Conservation (phyloP, 2,113 vertebrate genomes). For the Malurus cyaneus region DNA sequence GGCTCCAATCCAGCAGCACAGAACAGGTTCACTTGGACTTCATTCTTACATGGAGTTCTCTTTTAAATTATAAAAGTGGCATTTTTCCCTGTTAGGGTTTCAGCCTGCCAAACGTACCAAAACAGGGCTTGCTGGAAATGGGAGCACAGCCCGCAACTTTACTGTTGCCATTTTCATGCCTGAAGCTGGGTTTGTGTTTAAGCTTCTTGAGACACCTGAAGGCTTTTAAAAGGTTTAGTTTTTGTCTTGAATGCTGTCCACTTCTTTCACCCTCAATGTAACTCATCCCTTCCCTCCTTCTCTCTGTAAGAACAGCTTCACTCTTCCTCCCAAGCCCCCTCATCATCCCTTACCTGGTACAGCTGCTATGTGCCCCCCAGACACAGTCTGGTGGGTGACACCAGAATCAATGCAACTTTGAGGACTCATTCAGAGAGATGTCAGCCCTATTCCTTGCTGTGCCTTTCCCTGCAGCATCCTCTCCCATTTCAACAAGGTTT, state of each 20-base stretch:
- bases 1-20: neutral
- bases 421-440: neutral
- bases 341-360: accelerated
- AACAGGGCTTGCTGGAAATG: neutral
- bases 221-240: neutral
- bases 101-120: neutral
- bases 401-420: accelerated
- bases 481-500: neutral
- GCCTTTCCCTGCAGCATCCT: neutral
- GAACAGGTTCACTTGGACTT: neutral
- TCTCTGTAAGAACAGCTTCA: accelerated
- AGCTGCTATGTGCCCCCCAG: neutral
- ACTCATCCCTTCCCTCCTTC: neutral
- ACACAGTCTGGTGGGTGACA: neutral
- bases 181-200: neutral
- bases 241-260: neutral
- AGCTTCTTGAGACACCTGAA: neutral
- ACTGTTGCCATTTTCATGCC: neutral
- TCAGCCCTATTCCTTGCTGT: accelerated
- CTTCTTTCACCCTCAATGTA: neutral
- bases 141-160: neutral
- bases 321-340: neutral
- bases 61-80: neutral
- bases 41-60: neutral
- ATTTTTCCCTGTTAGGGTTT: neutral